Evolutionary conservation across 2,113 vertebrate species (phyloP), one percentile per base, ranked within the genome.

Genomic region (Festucalex cinctus): DNA sequence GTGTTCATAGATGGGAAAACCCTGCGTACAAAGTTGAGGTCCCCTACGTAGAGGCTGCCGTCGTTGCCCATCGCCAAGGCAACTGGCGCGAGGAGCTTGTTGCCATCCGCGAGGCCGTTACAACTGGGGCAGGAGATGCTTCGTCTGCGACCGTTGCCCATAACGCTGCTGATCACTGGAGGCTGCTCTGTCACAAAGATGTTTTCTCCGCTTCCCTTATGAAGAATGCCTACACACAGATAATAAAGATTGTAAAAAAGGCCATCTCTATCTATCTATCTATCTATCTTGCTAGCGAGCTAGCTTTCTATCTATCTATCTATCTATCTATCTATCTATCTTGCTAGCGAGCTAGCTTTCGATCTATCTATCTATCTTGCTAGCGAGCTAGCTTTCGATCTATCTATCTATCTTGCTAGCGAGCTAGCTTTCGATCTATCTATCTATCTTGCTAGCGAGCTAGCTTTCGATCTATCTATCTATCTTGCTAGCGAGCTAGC

Each of bases 61-160:
- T 99, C 98, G 3, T 93, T 89, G 63, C 97, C 97, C 72, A 95
- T 94, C 1, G 98, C 95, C 86, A 99, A 92, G n/a, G 95, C 96
- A 13, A 99, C 95, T 0, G 98, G 98, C n/a, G 98, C 97, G 86
- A 99, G 84, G 66, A 99, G 93, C 79, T 99, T 99, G 92, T 99
- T 99, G 76, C 98, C 95, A 65, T 99, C 98, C 0, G 98, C 96
- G 5, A 99, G 92, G 37, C 97, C 97, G 0, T 98, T 99, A 82
- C 97, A 99, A 90, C 97, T 99, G 9, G 97, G 97, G 73, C 97
- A 99, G 46, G 97, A 98, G 73, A 99, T 99, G 79, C 97, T 99
- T 64, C 97, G 93, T 6, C 97, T 91, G 10, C 97, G 94, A 36
- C 97, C 97, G 0, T 99, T 99, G 14, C 97, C 97, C 97, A 99